Evolutionary conservation across 1,140 invertebrate species (phyloP).

Genomic region (Tetraneura akinire): DNA sequence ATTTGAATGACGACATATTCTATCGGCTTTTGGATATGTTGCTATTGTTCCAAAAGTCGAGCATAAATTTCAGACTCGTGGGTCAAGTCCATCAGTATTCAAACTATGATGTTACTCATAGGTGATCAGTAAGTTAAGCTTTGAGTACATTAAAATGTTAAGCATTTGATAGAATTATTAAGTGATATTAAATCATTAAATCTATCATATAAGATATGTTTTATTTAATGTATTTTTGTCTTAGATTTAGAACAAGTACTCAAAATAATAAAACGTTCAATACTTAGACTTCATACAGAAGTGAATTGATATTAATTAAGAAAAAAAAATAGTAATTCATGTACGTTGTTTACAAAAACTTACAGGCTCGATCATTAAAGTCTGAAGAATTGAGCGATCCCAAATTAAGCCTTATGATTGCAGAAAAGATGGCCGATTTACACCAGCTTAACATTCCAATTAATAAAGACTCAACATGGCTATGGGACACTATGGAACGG

Average conservation of each 20-base stretch:
- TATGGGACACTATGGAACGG: slow-evolving; percentile 84
- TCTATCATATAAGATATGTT: background rate
- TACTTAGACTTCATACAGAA: slow-evolving; percentile 34
- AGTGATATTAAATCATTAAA: slow-evolving; percentile 3
- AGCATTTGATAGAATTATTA: slow-evolving; percentile 25
- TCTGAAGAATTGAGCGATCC: slow-evolving; percentile 78
- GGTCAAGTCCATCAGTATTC: slow-evolving; percentile 25
- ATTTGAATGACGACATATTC: slow-evolving; percentile 29
- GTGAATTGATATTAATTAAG: slow-evolving; percentile 2
- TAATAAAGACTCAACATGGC: slow-evolving; percentile 89
- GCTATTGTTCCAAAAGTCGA: slow-evolving; percentile 35
- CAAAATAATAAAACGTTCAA: slow-evolving; percentile 44
- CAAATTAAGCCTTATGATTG: slow-evolving; percentile 77
- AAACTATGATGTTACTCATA: slow-evolving; percentile 41
- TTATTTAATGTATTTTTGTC: slow-evolving; percentile 41
- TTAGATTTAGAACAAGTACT: slow-evolving; percentile 50
- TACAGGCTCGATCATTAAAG: slow-evolving; percentile 77
- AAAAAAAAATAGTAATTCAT: slow-evolving; percentile 29
- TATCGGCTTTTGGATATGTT: slow-evolving; percentile 30
- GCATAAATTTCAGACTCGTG: slow-evolving; percentile 37
- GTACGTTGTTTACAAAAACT: slow-evolving; percentile 25
- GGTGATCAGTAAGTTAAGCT: slow-evolving; percentile 42
- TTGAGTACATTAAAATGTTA: slow-evolving; percentile 41
- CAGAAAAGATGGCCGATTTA: slow-evolving; percentile 87
- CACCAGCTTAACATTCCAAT: slow-evolving; percentile 91